Percentiles rank a stretch among this genome's conserved stretches.
These are phyloP conservation scores for Tenthredo scrophulariae DNA, from an alignment of 2,888 invertebrate genomes.

Conservation along the genomic window DNA sequence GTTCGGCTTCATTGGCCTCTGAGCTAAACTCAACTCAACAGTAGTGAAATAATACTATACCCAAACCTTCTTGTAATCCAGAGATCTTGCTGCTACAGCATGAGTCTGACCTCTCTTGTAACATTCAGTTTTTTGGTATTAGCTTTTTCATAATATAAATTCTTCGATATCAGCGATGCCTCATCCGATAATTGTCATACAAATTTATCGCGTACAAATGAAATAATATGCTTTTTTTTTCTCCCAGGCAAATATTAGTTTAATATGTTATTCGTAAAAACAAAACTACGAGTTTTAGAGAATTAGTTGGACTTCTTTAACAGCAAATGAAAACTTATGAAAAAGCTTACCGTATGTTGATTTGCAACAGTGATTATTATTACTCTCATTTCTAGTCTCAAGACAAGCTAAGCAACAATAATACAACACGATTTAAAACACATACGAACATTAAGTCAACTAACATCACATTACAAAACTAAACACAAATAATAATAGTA, in stretches of 20 bases:
- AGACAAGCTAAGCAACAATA: constrained; percentile 49
- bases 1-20: constrained; percentile 1
- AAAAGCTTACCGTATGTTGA: constrained; percentile 46
- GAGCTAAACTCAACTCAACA: not conserved
- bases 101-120: constrained; percentile 21
- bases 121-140: constrained; percentile 24
- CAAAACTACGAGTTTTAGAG: not conserved
- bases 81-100: constrained; percentile 27
- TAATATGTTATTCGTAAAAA: not conserved
- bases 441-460: constrained; percentile 37
- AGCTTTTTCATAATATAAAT: constrained; percentile 42
- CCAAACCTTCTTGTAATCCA: constrained; percentile 16
- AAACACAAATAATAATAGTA: constrained; percentile 27
- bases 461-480: constrained; percentile 44
- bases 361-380: constrained; percentile 20
- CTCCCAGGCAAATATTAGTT: not conserved
- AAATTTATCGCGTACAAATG: not conserved
- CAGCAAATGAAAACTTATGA: constrained; percentile 11
- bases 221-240: not conserved
- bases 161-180: not conserved
- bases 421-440: constrained; percentile 48
- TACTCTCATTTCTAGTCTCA: constrained; percentile 44
- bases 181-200: not conserved
- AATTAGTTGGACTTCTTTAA: constrained; percentile 16
- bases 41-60: constrained; percentile 34